Percentiles rank a stretch among this genome's conserved stretches.
Conservation (phyloP, 2,888 invertebrate species). For the Drosophila yooni region DNA sequence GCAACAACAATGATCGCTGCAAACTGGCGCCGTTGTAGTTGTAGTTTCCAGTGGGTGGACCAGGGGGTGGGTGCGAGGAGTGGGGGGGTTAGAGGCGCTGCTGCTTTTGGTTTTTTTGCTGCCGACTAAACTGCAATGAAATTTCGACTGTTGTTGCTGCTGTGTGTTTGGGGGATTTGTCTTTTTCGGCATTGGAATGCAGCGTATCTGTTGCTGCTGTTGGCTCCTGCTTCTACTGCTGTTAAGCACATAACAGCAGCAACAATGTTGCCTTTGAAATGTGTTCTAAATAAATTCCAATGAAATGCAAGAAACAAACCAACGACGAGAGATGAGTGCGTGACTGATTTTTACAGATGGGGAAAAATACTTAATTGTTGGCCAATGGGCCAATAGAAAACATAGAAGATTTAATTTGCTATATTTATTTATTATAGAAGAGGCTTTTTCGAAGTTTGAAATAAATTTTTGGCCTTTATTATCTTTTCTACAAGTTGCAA, state of each 20-base stretch:
- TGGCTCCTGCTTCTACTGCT: constrained; percentile 28
- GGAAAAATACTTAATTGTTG: neutral
- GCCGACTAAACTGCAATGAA: constrained; percentile 70
- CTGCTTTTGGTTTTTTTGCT: constrained; percentile 1
- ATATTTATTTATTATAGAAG: neutral
- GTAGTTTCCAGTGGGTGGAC: constrained; percentile 30
- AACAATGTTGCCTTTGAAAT: constrained; percentile 62
- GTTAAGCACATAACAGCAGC: constrained; percentile 57
- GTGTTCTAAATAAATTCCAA: constrained; percentile 84
- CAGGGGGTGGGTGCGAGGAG: neutral
- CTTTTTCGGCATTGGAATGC: constrained; percentile 79
- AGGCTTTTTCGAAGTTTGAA: neutral
- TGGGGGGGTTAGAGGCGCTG: neutral
- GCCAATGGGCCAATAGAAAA: neutral
- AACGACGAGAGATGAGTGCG: constrained; percentile 32
- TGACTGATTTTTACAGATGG: neutral
- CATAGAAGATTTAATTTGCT: neutral
- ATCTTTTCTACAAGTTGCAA: neutral
- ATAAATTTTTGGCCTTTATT: neutral
- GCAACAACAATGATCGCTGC: constrained; percentile 30
- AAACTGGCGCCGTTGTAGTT: constrained; percentile 59
- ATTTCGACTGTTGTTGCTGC: constrained; percentile 55
- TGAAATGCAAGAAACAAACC: constrained; percentile 71
- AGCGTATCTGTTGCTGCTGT: constrained; percentile 57
- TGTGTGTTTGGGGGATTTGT: constrained; percentile 68